Evolutionary conservation across 1,140 invertebrate genomes (phyloP).

Genomic region (Bombus superbus): DNA sequence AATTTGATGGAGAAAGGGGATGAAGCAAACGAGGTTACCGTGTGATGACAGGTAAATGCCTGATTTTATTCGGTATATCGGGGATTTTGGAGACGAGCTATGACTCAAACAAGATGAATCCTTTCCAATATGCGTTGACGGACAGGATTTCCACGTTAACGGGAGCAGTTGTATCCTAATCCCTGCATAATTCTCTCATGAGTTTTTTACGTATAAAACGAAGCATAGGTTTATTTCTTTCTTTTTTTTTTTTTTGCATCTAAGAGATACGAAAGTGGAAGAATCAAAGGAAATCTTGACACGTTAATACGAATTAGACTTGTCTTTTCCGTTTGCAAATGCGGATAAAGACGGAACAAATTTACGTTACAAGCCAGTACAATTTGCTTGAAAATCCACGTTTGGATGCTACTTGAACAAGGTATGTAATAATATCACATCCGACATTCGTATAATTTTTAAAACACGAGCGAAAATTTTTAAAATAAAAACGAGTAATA

Average conservation of each 20-base stretch:
- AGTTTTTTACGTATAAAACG: not conserved
- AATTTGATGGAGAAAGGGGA: not conserved
- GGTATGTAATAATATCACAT: too few relatives aligned
- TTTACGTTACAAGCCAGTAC: too few relatives aligned
- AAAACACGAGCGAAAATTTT: too few relatives aligned
- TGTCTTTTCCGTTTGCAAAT: too few relatives aligned
- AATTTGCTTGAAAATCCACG: too few relatives aligned
- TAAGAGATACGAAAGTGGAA: not conserved
- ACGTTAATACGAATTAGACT: too few relatives aligned
- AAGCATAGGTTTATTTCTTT: not conserved
- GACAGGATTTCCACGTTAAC: too few relatives aligned
- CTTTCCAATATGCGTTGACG: not conserved
- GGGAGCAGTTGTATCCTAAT: not conserved
- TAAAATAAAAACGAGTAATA: too few relatives aligned
- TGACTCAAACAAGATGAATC: slow-evolving; percentile 14
- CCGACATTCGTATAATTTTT: too few relatives aligned
- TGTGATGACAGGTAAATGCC: slow-evolving; percentile 24
- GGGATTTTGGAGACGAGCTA: not conserved
- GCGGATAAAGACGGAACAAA: too few relatives aligned
- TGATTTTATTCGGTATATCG: slow-evolving; percentile 11
- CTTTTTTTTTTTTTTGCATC: not conserved
- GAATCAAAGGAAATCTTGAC: too few relatives aligned
- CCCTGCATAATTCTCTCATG: not conserved
- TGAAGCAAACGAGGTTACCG: not conserved
- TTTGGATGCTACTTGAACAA: too few relatives aligned